Percentiles rank a stretch among this genome's conserved stretches.
Evolutionary conservation across 2,888 invertebrate species (phyloP).

Genomic region (Scaptomyza flava): DNA sequence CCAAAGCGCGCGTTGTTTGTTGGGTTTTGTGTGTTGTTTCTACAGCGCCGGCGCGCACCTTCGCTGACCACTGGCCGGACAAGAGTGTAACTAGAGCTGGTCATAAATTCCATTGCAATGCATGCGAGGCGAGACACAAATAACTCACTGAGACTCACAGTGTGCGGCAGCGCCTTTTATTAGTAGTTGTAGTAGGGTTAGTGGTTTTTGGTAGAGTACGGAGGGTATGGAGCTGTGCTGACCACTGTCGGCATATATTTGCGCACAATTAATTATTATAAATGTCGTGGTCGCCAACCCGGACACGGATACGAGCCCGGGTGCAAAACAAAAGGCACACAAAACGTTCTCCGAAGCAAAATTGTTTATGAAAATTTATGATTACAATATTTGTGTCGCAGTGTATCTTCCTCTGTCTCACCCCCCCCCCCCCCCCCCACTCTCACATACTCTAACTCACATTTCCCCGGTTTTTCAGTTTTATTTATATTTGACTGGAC

Average conservation of each 20-base stretch:
- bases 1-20: slow-evolving; percentile 11
- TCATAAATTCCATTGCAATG: slow-evolving; percentile 72
- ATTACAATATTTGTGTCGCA: slow-evolving; percentile 81
- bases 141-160: slow-evolving; percentile 78
- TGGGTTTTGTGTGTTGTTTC: slow-evolving; percentile 14
- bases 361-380: slow-evolving; percentile 80
- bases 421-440: neutral
- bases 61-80: slow-evolving; percentile 31
- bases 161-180: slow-evolving; percentile 64
- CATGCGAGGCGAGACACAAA: slow-evolving; percentile 66
- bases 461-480: slow-evolving; percentile 43
- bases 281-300: slow-evolving; percentile 75
- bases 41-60: slow-evolving; percentile 67
- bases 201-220: neutral
- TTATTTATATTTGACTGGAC: slow-evolving; percentile 55
- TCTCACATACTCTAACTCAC: neutral
- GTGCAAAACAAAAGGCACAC: slow-evolving; percentile 43
- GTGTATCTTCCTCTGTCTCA: slow-evolving; percentile 56
- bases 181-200: slow-evolving; percentile 25
- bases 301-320: slow-evolving; percentile 40
- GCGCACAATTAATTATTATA: slow-evolving; percentile 83
- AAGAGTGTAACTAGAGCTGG: neutral
- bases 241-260: slow-evolving; percentile 81
- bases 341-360: slow-evolving; percentile 62
- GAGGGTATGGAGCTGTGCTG: slow-evolving; percentile 35